Percentiles rank a stretch among this genome's conserved stretches.
phyloP scores from a whole-genome alignment of 2,888 invertebrate species.

The Aleiodes leptofemur region DNA sequence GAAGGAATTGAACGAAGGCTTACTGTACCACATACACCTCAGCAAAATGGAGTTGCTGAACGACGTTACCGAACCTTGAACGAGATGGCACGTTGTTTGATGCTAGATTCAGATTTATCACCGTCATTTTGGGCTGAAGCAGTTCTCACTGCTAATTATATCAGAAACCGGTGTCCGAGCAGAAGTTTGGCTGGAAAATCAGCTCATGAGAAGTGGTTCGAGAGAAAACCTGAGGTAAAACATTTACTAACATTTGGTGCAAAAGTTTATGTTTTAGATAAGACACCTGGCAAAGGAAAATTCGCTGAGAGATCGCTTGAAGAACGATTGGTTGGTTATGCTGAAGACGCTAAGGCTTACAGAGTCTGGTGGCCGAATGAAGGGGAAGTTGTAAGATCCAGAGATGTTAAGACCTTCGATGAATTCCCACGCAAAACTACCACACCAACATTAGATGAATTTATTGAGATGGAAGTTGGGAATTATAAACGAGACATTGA shows the following conservation, averaged over 20 bases:
- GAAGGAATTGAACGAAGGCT: too few species aligned
- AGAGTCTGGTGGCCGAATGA: constrained; percentile 30
- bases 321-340: constrained; percentile 39
- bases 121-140: constrained; percentile 43
- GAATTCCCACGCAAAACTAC: neutral
- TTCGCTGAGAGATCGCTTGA: constrained; percentile 35
- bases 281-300: constrained; percentile 37
- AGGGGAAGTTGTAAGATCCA: constrained; percentile 41
- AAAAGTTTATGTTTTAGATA: constrained; percentile 29
- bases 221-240: neutral
- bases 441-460: neutral
- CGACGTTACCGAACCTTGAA: too few species aligned
- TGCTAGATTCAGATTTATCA: constrained; percentile 10
- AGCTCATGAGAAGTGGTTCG: constrained; percentile 24
- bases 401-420: constrained; percentile 12
- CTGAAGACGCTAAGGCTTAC: constrained; percentile 41
- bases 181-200: constrained; percentile 11
- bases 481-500: too few species aligned
- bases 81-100: constrained; percentile 42
- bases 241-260: constrained; percentile 29
- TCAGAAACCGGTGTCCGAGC: constrained; percentile 41
- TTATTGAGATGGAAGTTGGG: neutral
- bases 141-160: constrained; percentile 22
- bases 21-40: too few species aligned
- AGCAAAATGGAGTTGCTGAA: too few species aligned